These are phyloP conservation scores for Diprion similis DNA, from an alignment of 1,140 invertebrate genomes.

Conservation along the genomic window DNA sequence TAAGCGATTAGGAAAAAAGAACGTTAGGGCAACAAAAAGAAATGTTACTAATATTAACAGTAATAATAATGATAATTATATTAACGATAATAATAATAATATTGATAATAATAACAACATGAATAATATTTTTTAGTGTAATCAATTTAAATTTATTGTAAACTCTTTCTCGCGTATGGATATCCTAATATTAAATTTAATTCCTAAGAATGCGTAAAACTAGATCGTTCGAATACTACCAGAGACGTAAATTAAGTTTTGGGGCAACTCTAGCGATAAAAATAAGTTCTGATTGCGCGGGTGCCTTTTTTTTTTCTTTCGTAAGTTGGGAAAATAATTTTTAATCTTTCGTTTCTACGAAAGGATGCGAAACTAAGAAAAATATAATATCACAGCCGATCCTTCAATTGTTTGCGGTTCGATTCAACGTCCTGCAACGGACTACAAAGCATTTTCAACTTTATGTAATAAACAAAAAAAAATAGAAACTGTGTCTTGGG, in stretches of 20 bases:
- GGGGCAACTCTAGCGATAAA: not conserved
- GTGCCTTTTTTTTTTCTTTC: not conserved
- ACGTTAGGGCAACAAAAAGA: not conserved
- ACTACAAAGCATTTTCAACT: too few relatives aligned
- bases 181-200: not conserved
- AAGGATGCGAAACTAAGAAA: not conserved
- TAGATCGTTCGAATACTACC: not conserved
- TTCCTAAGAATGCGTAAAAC: not conserved
- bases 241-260: not conserved
- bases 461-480: not conserved
- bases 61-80: too few relatives aligned
- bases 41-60: too few relatives aligned
- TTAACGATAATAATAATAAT: too few relatives aligned
- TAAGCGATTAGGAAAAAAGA: constrained; percentile 1
- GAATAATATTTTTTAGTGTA: not conserved
- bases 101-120: too few relatives aligned
- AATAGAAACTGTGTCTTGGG: not conserved
- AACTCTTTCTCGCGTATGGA: too few relatives aligned
- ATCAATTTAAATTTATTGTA: not conserved
- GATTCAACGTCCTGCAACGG: not conserved
- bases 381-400: not conserved
- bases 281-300: not conserved
- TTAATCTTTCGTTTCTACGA: not conserved
- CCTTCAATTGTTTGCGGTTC: not conserved
- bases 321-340: not conserved